These are phyloP conservation scores for Conomelus anceps DNA, from an alignment of 2,888 invertebrate genomes.

Conservation along the genomic window DNA sequence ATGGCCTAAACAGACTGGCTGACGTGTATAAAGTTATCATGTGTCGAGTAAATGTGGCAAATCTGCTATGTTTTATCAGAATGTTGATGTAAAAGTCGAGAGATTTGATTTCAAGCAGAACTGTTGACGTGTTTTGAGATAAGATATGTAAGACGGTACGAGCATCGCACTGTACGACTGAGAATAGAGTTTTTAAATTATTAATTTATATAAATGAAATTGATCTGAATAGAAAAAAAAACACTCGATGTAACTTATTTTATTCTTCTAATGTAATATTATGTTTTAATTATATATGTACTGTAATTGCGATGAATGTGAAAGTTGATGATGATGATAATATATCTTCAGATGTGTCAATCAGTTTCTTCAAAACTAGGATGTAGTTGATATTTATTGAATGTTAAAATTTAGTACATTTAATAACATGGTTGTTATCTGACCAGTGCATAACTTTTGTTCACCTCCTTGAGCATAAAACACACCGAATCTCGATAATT, in stretches of 20 bases:
- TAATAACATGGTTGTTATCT: not conserved
- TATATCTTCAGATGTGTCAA: not conserved
- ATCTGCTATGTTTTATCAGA: too few species aligned
- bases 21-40: not conserved
- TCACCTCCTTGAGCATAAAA: not conserved
- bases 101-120: not conserved
- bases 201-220: not conserved
- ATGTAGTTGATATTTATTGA: not conserved
- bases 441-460: not conserved
- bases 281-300: not conserved
- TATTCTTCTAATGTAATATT: not conserved
- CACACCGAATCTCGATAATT: not conserved
- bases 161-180: not conserved
- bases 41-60: not conserved
- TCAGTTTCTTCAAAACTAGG: not conserved
- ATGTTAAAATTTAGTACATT: not conserved
- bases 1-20: not conserved
- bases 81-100: too few species aligned
- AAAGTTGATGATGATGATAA: not conserved
- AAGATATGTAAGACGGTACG: not conserved
- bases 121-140: not conserved
- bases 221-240: not conserved
- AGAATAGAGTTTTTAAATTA: conserved; percentile 3
- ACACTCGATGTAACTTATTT: conserved; percentile 4
- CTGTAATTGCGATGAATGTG: not conserved